Evolutionary conservation across 53 echinoderm and acorn worm genomes (phyloP).

Genomic region (Glandiceps talaboti): DNA sequence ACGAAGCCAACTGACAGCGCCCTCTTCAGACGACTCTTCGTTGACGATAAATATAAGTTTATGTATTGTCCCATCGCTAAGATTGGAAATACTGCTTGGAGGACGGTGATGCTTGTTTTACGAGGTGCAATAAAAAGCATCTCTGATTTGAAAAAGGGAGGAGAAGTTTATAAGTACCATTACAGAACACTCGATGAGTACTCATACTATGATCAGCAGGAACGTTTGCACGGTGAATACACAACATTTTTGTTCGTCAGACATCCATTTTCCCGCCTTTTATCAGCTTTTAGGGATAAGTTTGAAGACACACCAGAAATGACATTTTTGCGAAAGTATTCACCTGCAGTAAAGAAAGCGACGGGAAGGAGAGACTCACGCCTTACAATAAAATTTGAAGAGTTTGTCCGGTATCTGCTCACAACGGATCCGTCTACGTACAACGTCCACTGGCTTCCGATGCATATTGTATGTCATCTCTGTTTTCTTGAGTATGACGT

Average conservation of each 20-base stretch:
- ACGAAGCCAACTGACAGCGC: slow-evolving; percentile 35
- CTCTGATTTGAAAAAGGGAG: neutral
- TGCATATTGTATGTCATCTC: slow-evolving; percentile 53
- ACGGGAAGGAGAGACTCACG: slow-evolving; percentile 10
- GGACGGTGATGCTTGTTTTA: slow-evolving; percentile 56
- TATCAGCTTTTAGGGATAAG: slow-evolving; percentile 66
- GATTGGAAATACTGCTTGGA: slow-evolving; percentile 73
- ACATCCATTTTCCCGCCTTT: slow-evolving; percentile 54
- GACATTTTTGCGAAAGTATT: neutral
- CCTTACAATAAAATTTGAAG: slow-evolving; percentile 40
- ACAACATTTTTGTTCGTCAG: slow-evolving; percentile 67
- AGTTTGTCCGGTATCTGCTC: slow-evolving; percentile 41
- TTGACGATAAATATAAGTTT: slow-evolving; percentile 46
- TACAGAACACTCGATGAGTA: slow-evolving; percentile 29
- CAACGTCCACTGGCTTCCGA: slow-evolving; percentile 60
- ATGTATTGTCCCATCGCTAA: slow-evolving; percentile 81
- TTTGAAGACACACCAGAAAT: slow-evolving; percentile 10
- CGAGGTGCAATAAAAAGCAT: slow-evolving; percentile 26
- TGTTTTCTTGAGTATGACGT: slow-evolving; percentile 53
- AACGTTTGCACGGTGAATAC: slow-evolving; percentile 37
- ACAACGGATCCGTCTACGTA: slow-evolving; percentile 12
- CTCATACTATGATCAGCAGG: slow-evolving; percentile 26
- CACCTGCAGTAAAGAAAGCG: neutral
- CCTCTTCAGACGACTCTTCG: slow-evolving; percentile 32
- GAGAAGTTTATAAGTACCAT: slow-evolving; percentile 1